Percentiles rank a stretch among this genome's conserved stretches.
Evolutionary conservation across 2,797 vertebrate species (phyloP).

Genomic region (Fringilla coelebs): DNA sequence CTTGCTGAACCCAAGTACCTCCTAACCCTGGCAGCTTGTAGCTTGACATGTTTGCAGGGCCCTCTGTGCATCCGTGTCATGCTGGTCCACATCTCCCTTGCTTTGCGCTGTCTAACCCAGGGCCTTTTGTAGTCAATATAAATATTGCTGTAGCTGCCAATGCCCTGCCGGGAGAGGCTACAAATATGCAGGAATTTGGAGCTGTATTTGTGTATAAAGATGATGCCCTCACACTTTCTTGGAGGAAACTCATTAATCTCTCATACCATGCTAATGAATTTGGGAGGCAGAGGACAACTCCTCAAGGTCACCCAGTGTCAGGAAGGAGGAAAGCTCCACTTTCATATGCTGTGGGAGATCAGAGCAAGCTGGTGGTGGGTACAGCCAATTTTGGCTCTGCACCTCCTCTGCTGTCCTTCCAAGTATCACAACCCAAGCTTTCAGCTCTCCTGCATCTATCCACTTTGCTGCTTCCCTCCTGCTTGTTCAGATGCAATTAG

Average conservation of each 20-base stretch:
- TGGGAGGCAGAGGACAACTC: not conserved
- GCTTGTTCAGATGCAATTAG: constrained; percentile 23
- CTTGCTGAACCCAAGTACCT: not conserved
- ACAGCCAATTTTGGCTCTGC: constrained; percentile 14
- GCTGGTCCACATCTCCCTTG: not conserved
- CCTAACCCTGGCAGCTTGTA: not conserved
- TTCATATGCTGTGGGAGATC: not conserved
- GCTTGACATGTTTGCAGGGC: not conserved
- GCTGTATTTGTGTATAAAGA: not conserved
- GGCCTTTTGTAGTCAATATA: not conserved
- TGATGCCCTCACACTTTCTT: not conserved
- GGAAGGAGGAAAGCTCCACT: not conserved
- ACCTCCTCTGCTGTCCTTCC: constrained; percentile 39
- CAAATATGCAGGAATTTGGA: not conserved
- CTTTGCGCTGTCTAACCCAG: not conserved
- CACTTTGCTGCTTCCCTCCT: constrained; percentile 12
- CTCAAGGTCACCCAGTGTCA: constrained; percentile 12
- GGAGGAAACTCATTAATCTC: not conserved
- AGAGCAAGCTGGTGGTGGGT: not conserved
- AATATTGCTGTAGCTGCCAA: not conserved
- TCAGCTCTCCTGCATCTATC: not conserved
- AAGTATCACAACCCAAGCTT: constrained; percentile 34
- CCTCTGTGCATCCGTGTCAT: not conserved
- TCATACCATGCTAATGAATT: not conserved
- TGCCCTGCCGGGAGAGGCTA: not conserved